Conservation (phyloP, 2,797 vertebrate genomes). For the Salarias fasciatus region DNA sequence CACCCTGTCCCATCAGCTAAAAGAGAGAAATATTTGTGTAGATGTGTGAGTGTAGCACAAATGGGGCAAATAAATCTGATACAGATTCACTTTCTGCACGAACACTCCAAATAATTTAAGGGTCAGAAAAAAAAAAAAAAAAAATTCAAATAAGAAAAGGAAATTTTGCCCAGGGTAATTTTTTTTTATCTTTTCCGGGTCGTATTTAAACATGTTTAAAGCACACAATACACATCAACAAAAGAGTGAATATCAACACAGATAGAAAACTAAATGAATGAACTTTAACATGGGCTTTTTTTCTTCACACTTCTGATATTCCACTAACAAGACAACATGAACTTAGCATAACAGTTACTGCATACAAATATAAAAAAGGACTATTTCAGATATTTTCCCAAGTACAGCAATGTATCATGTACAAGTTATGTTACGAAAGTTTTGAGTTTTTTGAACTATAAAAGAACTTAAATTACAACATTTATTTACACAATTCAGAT, state of each 20-base stretch:
- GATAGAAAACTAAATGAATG: constrained; percentile 67
- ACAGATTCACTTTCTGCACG: no score
- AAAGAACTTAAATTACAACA: constrained; percentile 83
- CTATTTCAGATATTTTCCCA: constrained; percentile 73
- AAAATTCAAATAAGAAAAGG: constrained; percentile 47
- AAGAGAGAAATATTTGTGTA: no score
- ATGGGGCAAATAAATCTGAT: neutral
- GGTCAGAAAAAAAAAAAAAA: no score
- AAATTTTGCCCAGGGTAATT: constrained; percentile 62
- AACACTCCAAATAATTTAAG: no score
- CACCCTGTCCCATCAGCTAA: no score
- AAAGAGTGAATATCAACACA: constrained; percentile 67
- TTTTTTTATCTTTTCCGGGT: constrained; percentile 65
- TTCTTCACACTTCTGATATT: constrained; percentile 71
- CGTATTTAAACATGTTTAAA: constrained; percentile 71
- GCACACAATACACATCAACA: constrained; percentile 69
- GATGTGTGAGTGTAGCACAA: constrained; percentile 11
- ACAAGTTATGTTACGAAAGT: constrained; percentile 83
- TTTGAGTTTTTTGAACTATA: constrained; percentile 76
- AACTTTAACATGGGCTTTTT: constrained; percentile 71
- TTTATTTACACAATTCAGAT: constrained; percentile 80
- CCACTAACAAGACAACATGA: constrained; percentile 79
- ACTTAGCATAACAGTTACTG: constrained; percentile 79
- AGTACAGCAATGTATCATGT: constrained; percentile 82
- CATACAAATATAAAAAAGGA: constrained; percentile 83